Percentiles rank a stretch among this genome's conserved stretches.
These are phyloP conservation scores for Lutraria lutraria DNA, from an alignment of 2,888 invertebrate species.

Conservation along the genomic window DNA sequence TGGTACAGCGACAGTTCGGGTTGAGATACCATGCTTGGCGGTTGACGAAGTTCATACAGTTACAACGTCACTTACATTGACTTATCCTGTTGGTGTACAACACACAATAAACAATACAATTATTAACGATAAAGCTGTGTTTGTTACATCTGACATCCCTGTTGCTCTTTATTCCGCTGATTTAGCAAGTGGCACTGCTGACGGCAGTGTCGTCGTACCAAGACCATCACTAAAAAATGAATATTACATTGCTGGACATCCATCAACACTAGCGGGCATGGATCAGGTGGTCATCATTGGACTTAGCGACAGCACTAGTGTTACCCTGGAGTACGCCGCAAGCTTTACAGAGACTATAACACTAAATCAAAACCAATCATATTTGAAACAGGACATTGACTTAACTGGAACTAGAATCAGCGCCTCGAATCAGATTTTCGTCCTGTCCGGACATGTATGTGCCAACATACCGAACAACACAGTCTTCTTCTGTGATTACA, in stretches of 20 bases:
- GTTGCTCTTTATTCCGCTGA: not conserved
- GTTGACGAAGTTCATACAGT: not conserved
- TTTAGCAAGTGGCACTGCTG: constrained; percentile 1
- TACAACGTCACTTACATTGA: not conserved
- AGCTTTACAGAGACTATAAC: not conserved
- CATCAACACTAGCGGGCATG: constrained; percentile 23
- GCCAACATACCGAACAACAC: constrained; percentile 40
- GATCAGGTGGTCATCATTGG: constrained; percentile 31
- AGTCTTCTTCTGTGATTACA: constrained; percentile 34
- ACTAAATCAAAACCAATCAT: constrained; percentile 7
- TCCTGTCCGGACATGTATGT: constrained; percentile 34
- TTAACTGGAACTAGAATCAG: constrained; percentile 27
- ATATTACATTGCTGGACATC: constrained; percentile 37
- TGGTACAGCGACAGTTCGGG: constrained; percentile 4
- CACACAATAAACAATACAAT: not conserved
- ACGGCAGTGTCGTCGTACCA: constrained; percentile 31
- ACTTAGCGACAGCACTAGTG: not conserved
- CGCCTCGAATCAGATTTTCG: constrained; percentile 17
- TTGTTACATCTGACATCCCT: constrained; percentile 6
- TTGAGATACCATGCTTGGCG: constrained; percentile 14
- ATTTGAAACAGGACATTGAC: not conserved
- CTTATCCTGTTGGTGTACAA: not conserved
- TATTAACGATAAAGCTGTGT: constrained; percentile 2
- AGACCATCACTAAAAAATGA: not conserved
- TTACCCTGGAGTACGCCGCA: not conserved